Evolutionary conservation across 2,888 invertebrate species (phyloP), one percentile per base, ranked within the genome.

Genomic region (Apotomis capreana): DNA sequence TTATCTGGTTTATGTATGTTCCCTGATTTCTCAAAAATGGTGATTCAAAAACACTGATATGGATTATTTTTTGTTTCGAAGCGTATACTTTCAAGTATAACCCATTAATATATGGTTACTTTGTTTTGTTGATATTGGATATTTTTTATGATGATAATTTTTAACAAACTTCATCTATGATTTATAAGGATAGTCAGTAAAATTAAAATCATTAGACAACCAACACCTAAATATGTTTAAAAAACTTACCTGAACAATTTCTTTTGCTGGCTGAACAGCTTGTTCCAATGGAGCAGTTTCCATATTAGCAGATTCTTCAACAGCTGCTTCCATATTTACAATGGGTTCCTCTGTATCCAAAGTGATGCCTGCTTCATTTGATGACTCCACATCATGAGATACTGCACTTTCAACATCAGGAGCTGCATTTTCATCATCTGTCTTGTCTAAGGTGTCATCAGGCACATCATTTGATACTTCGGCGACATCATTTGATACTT

Each of bases 401-500:
- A n/a, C 36, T 57, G 44, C 52, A 63, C 44, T 58, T 3, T 68
- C 67, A 51, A 58, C 74, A 59, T 70, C 57, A 58, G 65, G 67
- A 49, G 49, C 49, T 9, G 52, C 52, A 63, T 49, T 51, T 3
- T 70, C 67, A 51, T 67, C 74, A 59, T 74, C 67, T 54, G 67
- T 70, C 37, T 68, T 74, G 46, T 70, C 67, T 36, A 72, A 58
- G 40, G 59, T 70, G 40, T 68, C 59, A 9, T 68, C 73, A 37
- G 60, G 51, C 13, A 69, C 63, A 72, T 81, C 80, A 77, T 79
- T 81, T 57, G 78, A 77, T 61, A 78, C 6, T 40, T 40, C 73
- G 26, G 60, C 59, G 15, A 69, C 60, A 72, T 81, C 80, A 77
- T 79, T 81, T 57, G 78, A 77, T 63, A 78, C 74, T 69, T 81